phyloP scores from a whole-genome alignment of 2,113 vertebrate genomes.

The Pseudopodoces humilis region DNA sequence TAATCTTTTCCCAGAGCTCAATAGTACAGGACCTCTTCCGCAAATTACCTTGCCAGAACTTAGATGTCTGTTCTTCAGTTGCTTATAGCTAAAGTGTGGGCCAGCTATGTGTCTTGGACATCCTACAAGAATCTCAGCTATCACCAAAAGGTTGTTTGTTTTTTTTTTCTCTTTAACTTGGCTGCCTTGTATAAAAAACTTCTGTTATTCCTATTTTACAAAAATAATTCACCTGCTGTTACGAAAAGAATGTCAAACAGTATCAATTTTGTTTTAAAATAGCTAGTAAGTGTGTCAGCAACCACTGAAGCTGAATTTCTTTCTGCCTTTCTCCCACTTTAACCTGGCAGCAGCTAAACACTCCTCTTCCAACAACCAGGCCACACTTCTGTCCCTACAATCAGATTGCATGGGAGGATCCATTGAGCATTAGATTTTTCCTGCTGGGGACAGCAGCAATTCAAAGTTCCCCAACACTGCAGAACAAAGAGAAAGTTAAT shows the following conservation, averaged over 20 bases:
- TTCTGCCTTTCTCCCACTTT: neutral
- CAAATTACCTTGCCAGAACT: neutral
- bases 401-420: neutral
- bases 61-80: neutral
- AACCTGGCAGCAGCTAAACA: neutral
- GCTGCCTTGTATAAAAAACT: neutral
- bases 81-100: neutral
- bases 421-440: neutral
- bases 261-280: neutral
- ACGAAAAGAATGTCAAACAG: neutral
- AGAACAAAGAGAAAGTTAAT: neutral
- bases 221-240: neutral
- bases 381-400: neutral
- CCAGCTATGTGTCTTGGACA: neutral
- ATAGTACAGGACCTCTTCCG: neutral
- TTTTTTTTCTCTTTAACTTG: neutral
- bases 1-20: neutral
- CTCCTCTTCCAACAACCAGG: neutral
- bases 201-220: neutral
- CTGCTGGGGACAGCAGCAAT: neutral
- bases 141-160: neutral
- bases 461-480: accelerated
- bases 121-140: neutral
- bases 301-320: neutral
- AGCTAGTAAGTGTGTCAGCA: neutral